Conservation (phyloP, 2,797 vertebrate genomes). For the Furcifer pardalis region DNA sequence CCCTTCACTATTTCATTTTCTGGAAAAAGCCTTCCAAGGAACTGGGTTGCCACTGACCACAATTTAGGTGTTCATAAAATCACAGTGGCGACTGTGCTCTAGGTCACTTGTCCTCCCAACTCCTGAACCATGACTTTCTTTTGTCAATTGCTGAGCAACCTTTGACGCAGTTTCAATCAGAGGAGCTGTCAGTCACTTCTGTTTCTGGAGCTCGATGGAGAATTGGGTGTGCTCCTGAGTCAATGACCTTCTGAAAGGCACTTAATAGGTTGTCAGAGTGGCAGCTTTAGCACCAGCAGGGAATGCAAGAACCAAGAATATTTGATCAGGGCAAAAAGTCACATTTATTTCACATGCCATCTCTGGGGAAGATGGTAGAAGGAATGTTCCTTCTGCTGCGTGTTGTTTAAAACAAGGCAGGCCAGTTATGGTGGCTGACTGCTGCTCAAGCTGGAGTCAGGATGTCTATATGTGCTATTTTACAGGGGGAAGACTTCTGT, state of each 20-base stretch:
- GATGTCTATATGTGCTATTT: background rate
- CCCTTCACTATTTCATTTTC: background rate
- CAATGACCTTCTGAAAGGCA: conserved; percentile 25
- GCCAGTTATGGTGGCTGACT: too few species aligned
- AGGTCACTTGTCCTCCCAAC: background rate
- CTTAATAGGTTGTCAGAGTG: conserved; percentile 34
- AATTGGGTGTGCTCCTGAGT: conserved; percentile 19
- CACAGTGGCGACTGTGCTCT: background rate
- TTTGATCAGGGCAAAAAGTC: conserved; percentile 23
- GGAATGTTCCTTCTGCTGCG: background rate
- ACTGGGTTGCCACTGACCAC: background rate
- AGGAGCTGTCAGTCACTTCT: conserved; percentile 19
- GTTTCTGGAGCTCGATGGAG: conserved; percentile 8
- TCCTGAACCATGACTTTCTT: conserved; percentile 14
- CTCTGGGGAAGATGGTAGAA: background rate
- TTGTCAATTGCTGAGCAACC: conserved; percentile 4
- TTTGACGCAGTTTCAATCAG: conserved; percentile 37
- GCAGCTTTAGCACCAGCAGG: background rate
- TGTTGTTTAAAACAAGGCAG: background rate
- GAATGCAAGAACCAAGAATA: background rate
- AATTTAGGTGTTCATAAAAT: conserved; percentile 19
- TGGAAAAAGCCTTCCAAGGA: background rate
- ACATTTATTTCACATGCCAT: background rate
- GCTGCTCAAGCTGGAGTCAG: background rate
- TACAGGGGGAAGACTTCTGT: background rate